Evolutionary conservation across 2,113 vertebrate genomes (phyloP), one percentile per base, ranked within the genome.

Genomic region (Campylorhamphus procurvoides): DNA sequence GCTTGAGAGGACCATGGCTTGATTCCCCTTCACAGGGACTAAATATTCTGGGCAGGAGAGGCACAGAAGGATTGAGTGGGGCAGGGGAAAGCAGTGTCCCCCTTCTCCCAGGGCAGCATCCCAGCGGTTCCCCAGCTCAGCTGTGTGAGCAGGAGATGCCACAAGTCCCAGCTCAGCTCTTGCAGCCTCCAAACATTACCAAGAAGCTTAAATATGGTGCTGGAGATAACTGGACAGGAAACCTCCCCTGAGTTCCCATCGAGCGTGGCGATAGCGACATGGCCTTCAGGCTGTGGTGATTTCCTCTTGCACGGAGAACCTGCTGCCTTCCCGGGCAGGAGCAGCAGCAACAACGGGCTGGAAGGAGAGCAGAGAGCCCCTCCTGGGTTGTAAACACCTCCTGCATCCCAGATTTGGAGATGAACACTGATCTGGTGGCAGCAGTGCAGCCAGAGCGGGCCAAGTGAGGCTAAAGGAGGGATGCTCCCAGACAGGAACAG

Each of bases 151-250:
- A 22, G 88, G 69, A 69, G 68, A 67, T 84, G 60, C 6, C 3
- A 39, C 18, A 24, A 89, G 62, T 13, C 62, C 33, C 49, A 37
- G n/a, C 76, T 94, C 68, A 82, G 74, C 87, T 93, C 68, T 18
- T 64, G 49, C 37, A 75, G 67, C 67, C 89, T 24, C 24, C 71
- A 83, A 27, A 89, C 64, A 44, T 19, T 19, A 92, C 59, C 44
- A 18, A 72, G 76, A 69, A 87, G 47, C 50, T 78, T 35, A 82
- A 94, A 62, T 67, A 50, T 73, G 84, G 71, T 80, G 59, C 47
- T 84, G 35, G 82, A 93, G 86, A 94, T 91, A 89, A 93, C 55
- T 1, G 58, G 59, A 22, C 92, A 96, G 96, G 95, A 93, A 96
- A 39, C 68, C 62, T 90, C 58, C 72, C 22, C 71, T 2, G 1